These are phyloP conservation scores for Conus ventricosus DNA, from an alignment of 1,140 invertebrate species.

Conservation along the genomic window DNA sequence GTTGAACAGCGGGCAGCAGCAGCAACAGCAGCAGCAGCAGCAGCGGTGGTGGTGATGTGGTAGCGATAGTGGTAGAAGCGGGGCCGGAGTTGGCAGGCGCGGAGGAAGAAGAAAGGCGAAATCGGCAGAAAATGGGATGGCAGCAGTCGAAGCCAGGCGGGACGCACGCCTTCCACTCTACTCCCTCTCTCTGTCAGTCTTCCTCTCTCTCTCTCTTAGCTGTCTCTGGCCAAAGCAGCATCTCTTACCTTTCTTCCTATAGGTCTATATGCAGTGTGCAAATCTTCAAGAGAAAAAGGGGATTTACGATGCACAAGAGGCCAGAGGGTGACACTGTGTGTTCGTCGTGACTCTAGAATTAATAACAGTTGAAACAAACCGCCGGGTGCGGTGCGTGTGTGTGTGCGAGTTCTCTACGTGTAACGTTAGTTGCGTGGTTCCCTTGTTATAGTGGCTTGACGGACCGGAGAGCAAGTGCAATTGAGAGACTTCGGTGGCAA, in stretches of 20 bases:
- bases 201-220: not conserved
- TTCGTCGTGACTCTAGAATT: no score
- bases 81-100: not conserved
- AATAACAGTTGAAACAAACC: no score
- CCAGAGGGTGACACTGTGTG: not conserved
- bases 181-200: not conserved
- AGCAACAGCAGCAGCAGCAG: not conserved
- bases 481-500: no score
- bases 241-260: no score
- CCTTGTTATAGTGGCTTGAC: no score
- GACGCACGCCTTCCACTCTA: not conserved
- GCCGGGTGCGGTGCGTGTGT: no score
- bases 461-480: no score
- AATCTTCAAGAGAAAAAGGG: not conserved
- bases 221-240: not conserved
- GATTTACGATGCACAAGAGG: not conserved
- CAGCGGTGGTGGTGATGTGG: not conserved
- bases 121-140: not conserved
- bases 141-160: not conserved
- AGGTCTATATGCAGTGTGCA: no score
- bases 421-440: no score
- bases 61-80: not conserved
- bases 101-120: not conserved
- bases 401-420: no score
- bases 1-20: not conserved